phyloP scores from a whole-genome alignment of 2,888 invertebrate genomes.

The Elgonia sp. region DNA sequence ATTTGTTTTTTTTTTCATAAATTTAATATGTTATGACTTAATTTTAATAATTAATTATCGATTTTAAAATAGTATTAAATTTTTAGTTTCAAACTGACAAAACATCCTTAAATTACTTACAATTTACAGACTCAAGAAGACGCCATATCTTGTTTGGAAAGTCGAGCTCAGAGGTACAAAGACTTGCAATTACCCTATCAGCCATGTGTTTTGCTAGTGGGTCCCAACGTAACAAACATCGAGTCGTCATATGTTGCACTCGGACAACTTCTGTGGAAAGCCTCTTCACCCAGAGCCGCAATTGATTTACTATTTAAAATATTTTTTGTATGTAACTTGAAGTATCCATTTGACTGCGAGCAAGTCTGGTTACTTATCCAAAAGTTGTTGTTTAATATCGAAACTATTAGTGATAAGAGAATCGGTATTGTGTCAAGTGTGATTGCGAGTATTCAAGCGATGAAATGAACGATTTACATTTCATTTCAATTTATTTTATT shows the following conservation, averaged over 20 bases:
- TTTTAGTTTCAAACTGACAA: too few species aligned
- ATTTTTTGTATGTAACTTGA: conserved; percentile 63
- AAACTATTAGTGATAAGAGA: conserved; percentile 64
- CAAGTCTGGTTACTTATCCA: conserved; percentile 73
- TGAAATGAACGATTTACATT: conserved; percentile 52
- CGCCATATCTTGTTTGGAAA: conserved; percentile 53
- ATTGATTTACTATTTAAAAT: conserved; percentile 67
- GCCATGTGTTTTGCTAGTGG: conserved; percentile 69
- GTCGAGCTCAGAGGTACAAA: conserved; percentile 66
- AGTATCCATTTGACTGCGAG: conserved; percentile 73
- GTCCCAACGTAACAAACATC: conserved; percentile 51
- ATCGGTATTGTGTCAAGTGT: conserved; percentile 70
- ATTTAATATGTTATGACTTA: too few species aligned
- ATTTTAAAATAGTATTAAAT: too few species aligned
- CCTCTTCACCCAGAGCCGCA: conserved; percentile 38
- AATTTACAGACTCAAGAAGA: conserved; percentile 58
- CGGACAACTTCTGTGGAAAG: conserved; percentile 63
- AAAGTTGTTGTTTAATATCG: conserved; percentile 65
- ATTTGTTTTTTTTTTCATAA: too few species aligned
- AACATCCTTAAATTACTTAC: too few species aligned
- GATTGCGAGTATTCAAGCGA: conserved; percentile 70
- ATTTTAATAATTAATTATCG: too few species aligned
- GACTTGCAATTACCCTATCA: conserved; percentile 60
- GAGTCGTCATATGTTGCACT: conserved; percentile 60
- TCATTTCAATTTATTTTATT: neutral